Percentiles rank a stretch among this genome's conserved stretches.
phyloP scores from a whole-genome alignment of 2,888 invertebrate genomes.

The Kryphioiulus occultus region DNA sequence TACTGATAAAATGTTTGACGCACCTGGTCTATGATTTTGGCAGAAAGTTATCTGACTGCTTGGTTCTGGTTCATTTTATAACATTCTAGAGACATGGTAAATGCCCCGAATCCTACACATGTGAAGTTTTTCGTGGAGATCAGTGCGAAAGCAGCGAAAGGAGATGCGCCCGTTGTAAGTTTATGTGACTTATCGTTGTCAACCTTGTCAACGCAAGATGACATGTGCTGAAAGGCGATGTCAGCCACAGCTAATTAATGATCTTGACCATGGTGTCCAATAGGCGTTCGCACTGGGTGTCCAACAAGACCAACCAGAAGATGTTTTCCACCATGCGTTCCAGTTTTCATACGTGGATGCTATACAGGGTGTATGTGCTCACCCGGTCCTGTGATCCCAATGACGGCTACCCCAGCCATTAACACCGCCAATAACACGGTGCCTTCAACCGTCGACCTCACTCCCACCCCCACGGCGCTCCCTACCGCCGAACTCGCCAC shows the following conservation, averaged over 20 bases:
- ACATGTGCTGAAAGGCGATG: not conserved
- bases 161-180: not conserved
- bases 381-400: not conserved
- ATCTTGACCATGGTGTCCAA: not conserved
- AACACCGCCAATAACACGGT: not conserved
- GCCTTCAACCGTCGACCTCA: not conserved
- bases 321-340: not conserved
- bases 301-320: not conserved
- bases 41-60: not conserved
- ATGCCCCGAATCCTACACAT: not conserved
- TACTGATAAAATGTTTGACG: not conserved
- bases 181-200: not conserved
- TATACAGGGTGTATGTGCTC: not conserved
- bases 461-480: no score
- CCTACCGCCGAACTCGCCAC: no score
- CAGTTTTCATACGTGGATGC: not conserved
- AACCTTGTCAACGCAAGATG: not conserved
- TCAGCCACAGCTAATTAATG: not conserved
- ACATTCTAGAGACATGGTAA: not conserved
- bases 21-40: not conserved
- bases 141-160: not conserved
- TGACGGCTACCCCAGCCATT: no score
- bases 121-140: not conserved
- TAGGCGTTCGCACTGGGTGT: not conserved
- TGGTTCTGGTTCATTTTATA: not conserved